phyloP scores from a whole-genome alignment of 1,140 invertebrate genomes.

The Limonius californicus region DNA sequence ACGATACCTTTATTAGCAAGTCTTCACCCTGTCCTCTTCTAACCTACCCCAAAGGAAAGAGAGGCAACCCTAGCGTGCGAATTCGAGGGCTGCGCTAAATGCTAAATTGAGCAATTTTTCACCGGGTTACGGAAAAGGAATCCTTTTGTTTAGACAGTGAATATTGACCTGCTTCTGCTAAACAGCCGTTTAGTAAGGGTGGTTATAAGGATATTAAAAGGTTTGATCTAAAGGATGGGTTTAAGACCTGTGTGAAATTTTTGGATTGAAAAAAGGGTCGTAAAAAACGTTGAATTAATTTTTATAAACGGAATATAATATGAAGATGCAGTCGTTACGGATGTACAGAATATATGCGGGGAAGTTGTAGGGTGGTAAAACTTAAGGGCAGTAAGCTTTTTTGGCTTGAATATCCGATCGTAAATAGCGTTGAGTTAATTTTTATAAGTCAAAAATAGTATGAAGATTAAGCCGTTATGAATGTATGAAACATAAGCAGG shows the following conservation, averaged over 20 bases:
- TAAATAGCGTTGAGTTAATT: too few relatives aligned
- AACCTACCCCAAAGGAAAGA: not conserved
- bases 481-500: too few relatives aligned
- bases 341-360: too few relatives aligned
- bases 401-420: too few relatives aligned
- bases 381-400: too few relatives aligned
- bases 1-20: slow-evolving; percentile 21
- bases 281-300: too few relatives aligned
- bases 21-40: not conserved
- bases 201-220: not conserved
- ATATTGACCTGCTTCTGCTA: slow-evolving; percentile 3
- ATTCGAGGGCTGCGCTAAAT: not conserved
- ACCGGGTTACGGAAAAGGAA: slow-evolving; percentile 11
- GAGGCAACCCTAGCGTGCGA: not conserved
- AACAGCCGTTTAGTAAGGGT: slow-evolving; percentile 5
- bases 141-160: slow-evolving; percentile 7
- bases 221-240: not conserved
- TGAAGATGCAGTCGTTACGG: too few relatives aligned
- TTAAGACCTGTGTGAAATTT: slow-evolving; percentile 12
- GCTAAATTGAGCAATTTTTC: slow-evolving; percentile 27
- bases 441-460: too few relatives aligned
- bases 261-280: not conserved
- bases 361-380: too few relatives aligned
- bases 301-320: too few relatives aligned
- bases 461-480: too few relatives aligned